Conservation (phyloP, 2,797 vertebrate species). For the Emys orbicularis region DNA sequence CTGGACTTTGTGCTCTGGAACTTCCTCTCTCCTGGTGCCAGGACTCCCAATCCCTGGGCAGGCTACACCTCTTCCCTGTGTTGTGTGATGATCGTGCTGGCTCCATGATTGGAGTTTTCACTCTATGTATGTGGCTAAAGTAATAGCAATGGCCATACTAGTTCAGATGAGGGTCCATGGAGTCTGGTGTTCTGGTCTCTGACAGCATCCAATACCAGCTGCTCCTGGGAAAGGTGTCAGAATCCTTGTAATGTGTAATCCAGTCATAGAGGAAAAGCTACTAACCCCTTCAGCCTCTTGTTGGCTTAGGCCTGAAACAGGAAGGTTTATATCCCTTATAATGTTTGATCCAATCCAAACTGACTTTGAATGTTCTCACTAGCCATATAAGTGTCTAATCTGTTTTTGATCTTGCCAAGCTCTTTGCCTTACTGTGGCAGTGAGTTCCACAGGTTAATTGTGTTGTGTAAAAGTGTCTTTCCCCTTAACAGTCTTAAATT, state of each 20-base stretch:
- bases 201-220: neutral
- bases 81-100: neutral
- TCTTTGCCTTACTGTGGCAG: neutral
- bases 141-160: neutral
- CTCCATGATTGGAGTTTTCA: neutral
- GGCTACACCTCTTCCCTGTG: neutral
- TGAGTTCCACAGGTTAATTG: neutral
- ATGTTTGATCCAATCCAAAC: neutral
- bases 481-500: neutral
- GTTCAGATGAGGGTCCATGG: neutral
- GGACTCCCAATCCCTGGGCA: neutral
- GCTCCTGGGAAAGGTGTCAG: neutral
- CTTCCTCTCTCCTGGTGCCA: neutral
- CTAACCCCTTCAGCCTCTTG: neutral
- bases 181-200: neutral
- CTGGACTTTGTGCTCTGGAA: neutral
- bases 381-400: neutral
- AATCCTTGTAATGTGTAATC: neutral
- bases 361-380: neutral
- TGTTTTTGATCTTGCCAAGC: neutral
- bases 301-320: neutral
- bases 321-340: neutral
- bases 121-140: neutral
- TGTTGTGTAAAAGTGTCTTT: neutral
- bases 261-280: neutral